phyloP scores from a whole-genome alignment of 2,113 vertebrate species.

The Climacteris rufus region DNA sequence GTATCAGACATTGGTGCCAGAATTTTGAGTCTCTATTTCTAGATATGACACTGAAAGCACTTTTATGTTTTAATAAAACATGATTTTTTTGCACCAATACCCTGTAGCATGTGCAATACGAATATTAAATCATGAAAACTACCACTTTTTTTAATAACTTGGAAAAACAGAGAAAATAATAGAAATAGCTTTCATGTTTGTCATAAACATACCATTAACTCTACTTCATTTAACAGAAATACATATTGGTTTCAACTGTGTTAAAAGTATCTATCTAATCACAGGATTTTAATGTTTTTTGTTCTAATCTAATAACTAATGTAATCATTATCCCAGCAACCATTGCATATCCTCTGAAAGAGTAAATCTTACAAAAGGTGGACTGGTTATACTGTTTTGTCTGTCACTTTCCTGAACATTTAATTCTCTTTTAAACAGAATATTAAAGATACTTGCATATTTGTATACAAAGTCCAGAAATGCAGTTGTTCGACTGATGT shows the following conservation, averaged over 20 bases:
- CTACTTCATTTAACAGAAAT: neutral
- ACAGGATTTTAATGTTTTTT: neutral
- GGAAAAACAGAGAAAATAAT: neutral
- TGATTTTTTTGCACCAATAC: neutral
- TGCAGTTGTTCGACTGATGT: neutral
- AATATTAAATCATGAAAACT: neutral
- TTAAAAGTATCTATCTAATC: neutral
- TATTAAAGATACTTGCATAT: neutral
- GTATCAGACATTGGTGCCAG: neutral
- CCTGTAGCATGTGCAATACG: neutral
- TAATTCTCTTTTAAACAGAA: neutral
- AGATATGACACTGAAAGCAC: neutral
- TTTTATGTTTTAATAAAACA: neutral
- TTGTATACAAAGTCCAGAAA: neutral
- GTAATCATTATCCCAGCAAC: neutral
- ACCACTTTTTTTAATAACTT: neutral
- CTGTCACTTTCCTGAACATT: neutral
- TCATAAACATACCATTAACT: neutral
- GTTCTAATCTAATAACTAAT: neutral
- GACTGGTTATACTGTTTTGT: neutral
- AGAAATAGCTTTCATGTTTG: neutral
- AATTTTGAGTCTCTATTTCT: neutral
- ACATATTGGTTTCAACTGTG: neutral
- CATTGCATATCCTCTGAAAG: neutral
- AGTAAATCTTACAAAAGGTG: neutral